phyloP scores from a whole-genome alignment of 2,888 invertebrate genomes.

The Pycnomerus fuliginosus region DNA sequence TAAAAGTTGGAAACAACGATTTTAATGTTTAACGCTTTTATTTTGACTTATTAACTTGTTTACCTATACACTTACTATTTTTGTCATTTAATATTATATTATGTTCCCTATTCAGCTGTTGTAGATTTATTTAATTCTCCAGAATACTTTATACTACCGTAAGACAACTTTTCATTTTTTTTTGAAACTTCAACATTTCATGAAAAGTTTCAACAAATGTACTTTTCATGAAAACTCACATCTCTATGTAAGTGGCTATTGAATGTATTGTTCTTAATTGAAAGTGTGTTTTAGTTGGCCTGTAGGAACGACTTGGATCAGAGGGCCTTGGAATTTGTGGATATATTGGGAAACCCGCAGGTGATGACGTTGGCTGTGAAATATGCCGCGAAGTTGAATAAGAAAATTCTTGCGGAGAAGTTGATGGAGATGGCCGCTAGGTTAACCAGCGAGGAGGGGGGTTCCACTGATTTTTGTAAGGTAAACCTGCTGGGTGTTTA shows the following conservation, averaged over 20 bases:
- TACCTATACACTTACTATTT: no score
- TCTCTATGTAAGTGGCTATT: no score
- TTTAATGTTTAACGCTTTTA: constrained; percentile 3
- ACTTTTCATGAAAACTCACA: no score
- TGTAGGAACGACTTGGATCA: constrained; percentile 82
- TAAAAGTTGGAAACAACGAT: constrained; percentile 4
- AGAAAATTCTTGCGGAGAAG: constrained; percentile 76
- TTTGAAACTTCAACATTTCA: no score
- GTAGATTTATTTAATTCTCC: no score
- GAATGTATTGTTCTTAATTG: no score
- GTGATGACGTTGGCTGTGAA: constrained; percentile 83
- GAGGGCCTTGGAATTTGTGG: constrained; percentile 83
- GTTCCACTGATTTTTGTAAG: constrained; percentile 7
- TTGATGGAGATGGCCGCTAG: constrained; percentile 54
- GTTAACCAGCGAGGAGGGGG: constrained; percentile 32
- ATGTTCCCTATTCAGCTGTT: no score
- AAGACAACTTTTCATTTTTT: no score
- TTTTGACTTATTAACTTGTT: constrained; percentile 12
- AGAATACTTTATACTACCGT: no score
- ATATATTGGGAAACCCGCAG: constrained; percentile 74
- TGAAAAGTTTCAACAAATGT: no score
- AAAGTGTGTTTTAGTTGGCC: constrained; percentile 64
- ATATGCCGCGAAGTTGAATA: constrained; percentile 78
- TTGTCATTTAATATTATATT: no score
- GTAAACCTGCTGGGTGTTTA: no score